These are phyloP conservation scores for Pteronotus mesoamericanus DNA, from an alignment of 2,797 vertebrate genomes.

Conservation along the genomic window DNA sequence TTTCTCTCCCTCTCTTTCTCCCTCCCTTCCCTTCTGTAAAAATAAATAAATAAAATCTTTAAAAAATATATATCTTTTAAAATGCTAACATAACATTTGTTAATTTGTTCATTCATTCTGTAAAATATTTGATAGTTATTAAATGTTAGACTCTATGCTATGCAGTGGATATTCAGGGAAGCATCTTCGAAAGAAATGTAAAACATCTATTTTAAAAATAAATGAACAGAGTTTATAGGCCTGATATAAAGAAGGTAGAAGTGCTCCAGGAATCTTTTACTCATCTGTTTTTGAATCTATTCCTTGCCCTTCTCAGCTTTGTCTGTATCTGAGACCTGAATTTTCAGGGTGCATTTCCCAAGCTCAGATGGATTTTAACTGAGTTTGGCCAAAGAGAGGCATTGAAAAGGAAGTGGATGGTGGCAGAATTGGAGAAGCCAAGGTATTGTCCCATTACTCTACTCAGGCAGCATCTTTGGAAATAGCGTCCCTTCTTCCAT, in stretches of 20 bases:
- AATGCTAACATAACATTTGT: slow-evolving; percentile 13
- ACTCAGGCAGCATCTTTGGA: background rate
- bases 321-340: background rate
- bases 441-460: background rate
- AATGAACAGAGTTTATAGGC: background rate
- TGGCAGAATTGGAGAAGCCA: background rate
- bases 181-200: too few relatives aligned
- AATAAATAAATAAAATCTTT: too few relatives aligned
- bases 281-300: background rate
- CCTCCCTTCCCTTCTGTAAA: too few relatives aligned
- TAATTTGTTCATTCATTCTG: slow-evolving; percentile 34
- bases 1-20: too few relatives aligned
- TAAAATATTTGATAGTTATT: background rate
- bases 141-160: background rate
- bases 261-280: background rate
- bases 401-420: background rate
- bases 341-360: background rate
- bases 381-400: background rate
- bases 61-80: too few relatives aligned
- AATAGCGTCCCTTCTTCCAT: background rate
- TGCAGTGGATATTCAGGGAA: background rate
- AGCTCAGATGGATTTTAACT: background rate
- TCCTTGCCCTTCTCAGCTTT: background rate
- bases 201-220: too few relatives aligned
- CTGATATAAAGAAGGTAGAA: background rate